Evolutionary conservation across 1,140 invertebrate species (phyloP).

Genomic region (Drosophila nannoptera): DNA sequence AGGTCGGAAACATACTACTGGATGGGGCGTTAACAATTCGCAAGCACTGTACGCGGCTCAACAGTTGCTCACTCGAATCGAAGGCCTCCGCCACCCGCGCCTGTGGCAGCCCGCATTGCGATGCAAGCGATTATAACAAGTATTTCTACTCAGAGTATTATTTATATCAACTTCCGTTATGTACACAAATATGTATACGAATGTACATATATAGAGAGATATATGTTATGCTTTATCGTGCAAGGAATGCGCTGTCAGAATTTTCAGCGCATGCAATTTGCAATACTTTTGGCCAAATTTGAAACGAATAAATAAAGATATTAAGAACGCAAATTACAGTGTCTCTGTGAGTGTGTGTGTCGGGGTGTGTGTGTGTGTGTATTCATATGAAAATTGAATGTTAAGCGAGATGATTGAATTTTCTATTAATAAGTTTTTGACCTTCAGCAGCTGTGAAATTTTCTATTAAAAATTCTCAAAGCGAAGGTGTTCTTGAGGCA

Average conservation of each 20-base stretch:
- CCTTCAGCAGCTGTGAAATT: conserved; percentile 59
- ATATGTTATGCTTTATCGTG: conserved; percentile 28
- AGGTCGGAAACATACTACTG: background rate
- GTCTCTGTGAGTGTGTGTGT: conserved; percentile 16
- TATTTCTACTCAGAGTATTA: conserved; percentile 24
- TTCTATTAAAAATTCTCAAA: conserved; percentile 33
- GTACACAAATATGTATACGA: background rate
- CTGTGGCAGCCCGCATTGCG: background rate
- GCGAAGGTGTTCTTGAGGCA: conserved; percentile 47
- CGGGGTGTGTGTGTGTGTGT: conserved; percentile 29
- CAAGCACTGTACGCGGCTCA: background rate
- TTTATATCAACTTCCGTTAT: conserved; percentile 57
- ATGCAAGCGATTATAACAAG: conserved; percentile 18
- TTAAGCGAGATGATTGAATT: conserved; percentile 72
- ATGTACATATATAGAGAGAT: background rate
- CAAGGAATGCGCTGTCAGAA: conserved; percentile 18
- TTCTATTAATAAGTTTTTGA: conserved; percentile 73
- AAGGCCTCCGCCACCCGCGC: conserved; percentile 23
- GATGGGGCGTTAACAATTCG: background rate
- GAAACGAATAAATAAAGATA: conserved; percentile 56
- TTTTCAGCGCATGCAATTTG: conserved; percentile 29
- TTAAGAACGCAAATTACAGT: conserved; percentile 54
- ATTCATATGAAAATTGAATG: conserved; percentile 67
- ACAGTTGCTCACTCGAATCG: conserved; percentile 33
- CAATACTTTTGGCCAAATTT: conserved; percentile 3